phyloP scores from a whole-genome alignment of 1,140 invertebrate species.

The Goniozus legneri region DNA sequence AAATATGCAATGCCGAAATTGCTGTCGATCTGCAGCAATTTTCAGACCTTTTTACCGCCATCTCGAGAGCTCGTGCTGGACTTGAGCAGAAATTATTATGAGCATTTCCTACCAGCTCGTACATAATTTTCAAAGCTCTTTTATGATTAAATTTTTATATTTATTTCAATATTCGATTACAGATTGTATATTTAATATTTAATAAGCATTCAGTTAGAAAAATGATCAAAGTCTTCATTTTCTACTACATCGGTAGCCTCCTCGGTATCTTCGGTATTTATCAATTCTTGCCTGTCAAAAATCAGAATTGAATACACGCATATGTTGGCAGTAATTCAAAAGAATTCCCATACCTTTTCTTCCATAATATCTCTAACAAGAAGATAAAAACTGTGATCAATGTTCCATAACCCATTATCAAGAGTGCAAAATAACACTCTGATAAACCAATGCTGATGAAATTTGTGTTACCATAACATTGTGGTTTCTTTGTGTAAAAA shows the following conservation, averaged over 20 bases:
- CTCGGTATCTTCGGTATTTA: no score
- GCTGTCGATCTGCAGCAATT: no score
- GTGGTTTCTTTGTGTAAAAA: slow-evolving; percentile 60
- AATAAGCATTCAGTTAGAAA: no score
- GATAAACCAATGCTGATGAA: slow-evolving; percentile 61
- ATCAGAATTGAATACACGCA: neutral
- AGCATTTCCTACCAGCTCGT: slow-evolving; percentile 79
- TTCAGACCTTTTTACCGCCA: no score
- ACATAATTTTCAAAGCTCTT: no score
- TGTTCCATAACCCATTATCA: slow-evolving; percentile 30
- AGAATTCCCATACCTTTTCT: slow-evolving; percentile 4
- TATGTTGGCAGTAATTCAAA: neutral
- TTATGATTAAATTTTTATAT: neutral
- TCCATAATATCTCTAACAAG: slow-evolving; percentile 9
- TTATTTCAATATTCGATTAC: slow-evolving; percentile 8
- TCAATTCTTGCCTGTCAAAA: slow-evolving; percentile 1
- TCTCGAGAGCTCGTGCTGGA: slow-evolving; percentile 97
- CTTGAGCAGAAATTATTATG: slow-evolving; percentile 92
- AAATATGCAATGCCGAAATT: no score
- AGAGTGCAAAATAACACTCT: slow-evolving; percentile 53
- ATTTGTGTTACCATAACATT: slow-evolving; percentile 52
- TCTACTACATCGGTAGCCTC: no score
- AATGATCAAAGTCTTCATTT: no score
- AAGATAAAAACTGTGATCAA: slow-evolving; percentile 11
- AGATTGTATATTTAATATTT: no score